Base-by-base conservation (phyloP, 2,888 invertebrate species). In the Phalera bucephala region DNA sequence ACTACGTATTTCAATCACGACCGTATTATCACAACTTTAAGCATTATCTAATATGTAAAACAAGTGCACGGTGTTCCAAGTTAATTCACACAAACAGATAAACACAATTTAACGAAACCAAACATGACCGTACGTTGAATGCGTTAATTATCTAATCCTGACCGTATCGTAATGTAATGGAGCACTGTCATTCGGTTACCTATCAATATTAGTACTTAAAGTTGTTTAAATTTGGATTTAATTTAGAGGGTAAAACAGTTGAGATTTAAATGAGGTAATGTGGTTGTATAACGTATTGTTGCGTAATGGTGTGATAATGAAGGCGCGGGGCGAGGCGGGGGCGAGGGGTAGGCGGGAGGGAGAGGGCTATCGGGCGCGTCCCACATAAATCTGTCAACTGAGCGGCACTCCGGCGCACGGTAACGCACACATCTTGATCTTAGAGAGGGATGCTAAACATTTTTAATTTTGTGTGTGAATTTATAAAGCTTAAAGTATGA, bases 381-480 rank as follows among this genome's bases (percentile, higher is more conserved):
- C 72, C 85, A 82, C 87, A 84, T 87, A 87, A 87, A 87, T 87
- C 86, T 86, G 86, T 85, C 84, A 64, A 52, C 67, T 58, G 52
- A 37, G 44, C 56, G 59, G 75, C 78, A 79, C 73, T 29, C 29
- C 56, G 49, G 74, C 72, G 77, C 81, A 70, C 69, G 62, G 80
- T 82, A 81, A 80, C 70, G 80, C 80, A 81, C 85, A 82, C 85
- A 81, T 86, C 84, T 83, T 79, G 83, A 85, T 79, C 72, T 67
- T 58, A 51, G 52, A 37, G 60, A 63, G 70, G 59, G 64, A 48
- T 39, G 44, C 36, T 22, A 58, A 60, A 62, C 64, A 48, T 47
- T 54, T 58, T 17, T 17, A 3, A 17, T 3, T 17, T 3, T 17
- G n/a, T n/a, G n/a, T n/a, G n/a, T n/a, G n/a, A n/a, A n/a, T n/a